Base-by-base conservation (phyloP, 2,888 invertebrate genomes). In the Deilephila porcellus region DNA sequence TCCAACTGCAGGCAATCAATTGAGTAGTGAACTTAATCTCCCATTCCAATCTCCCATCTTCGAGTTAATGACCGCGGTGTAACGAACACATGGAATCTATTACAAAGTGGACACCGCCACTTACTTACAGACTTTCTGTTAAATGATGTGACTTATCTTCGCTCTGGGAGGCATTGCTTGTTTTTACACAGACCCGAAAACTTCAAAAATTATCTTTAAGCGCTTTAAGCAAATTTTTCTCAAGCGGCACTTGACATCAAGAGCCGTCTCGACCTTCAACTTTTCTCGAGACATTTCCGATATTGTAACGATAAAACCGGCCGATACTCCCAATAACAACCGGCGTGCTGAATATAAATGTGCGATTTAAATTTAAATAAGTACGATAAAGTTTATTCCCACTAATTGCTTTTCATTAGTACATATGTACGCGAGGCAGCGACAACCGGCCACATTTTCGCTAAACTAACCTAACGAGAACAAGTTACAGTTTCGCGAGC, bases 111-210 rank as follows among this genome's bases (percentile, higher is more conserved):
- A 87, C 85, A 85, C 81, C 79, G 85, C 82, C 86, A 88, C 86
- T 92, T 89, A 90, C 81, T 82, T 76, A 84, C 92, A 92, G 91
- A 85, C 86, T 85, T 85, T 84, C 81, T 83, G 90, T 84, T 87
- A 86, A 93, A 91, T 92, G 88, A 83, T 70, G 85, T 87, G 87
- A 80, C 81, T 86, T 89, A 86, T 85, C 86, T 85, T 87, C 82
- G 84, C 84, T 82, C 77, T 76, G 77, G 76, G 75, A 79, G 80
- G 80, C 80, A 82, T 85, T 86, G 85, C 84, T 83, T 85, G 84
- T 85, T 87, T 86, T 88, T 89, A 88, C 83, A 81, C 79, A 81
- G 77, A 75, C 20, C 17, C 25, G 19, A 29, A n/a, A 25, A 60
- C 37, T 8, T 25, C 67, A 60, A 73, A 37, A 70, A 59, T 70